Percentiles rank a stretch among this genome's conserved stretches.
Evolutionary conservation across 2,888 invertebrate species (phyloP).

Genomic region (Chironomus tentans): DNA sequence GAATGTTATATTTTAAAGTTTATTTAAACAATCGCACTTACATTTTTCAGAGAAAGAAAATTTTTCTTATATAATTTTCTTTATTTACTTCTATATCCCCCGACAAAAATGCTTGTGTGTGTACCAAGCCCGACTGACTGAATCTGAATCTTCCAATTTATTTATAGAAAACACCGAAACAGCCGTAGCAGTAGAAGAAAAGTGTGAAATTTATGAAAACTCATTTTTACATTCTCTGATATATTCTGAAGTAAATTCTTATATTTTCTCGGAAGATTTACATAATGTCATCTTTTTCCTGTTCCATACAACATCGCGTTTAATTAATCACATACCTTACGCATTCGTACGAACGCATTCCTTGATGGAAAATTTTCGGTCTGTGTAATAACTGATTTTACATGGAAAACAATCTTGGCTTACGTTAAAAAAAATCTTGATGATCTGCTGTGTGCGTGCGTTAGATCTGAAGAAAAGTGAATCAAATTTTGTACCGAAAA

Average conservation of each 20-base stretch:
- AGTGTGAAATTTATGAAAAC: slow-evolving; percentile 25
- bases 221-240: slow-evolving; percentile 7
- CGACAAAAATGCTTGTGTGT: slow-evolving; percentile 19
- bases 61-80: slow-evolving; percentile 25
- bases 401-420: no score
- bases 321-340: no score
- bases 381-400: no score
- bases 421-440: no score
- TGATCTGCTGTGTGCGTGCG: no score
- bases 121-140: slow-evolving; percentile 20
- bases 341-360: no score
- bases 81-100: slow-evolving; percentile 18
- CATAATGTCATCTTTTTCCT: background rate
- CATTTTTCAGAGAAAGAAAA: slow-evolving; percentile 20
- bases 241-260: background rate
- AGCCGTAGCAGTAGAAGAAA: slow-evolving; percentile 22
- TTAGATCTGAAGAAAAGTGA: no score
- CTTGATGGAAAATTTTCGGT: no score
- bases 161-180: slow-evolving; percentile 18
- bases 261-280: slow-evolving; percentile 7
- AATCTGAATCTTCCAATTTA: slow-evolving; percentile 21
- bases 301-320: background rate
- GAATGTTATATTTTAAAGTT: slow-evolving; percentile 27
- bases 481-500: no score
- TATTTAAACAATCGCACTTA: slow-evolving; percentile 26